Base-by-base conservation (phyloP, 2,113 vertebrate genomes). In the Notechis scutatus region DNA sequence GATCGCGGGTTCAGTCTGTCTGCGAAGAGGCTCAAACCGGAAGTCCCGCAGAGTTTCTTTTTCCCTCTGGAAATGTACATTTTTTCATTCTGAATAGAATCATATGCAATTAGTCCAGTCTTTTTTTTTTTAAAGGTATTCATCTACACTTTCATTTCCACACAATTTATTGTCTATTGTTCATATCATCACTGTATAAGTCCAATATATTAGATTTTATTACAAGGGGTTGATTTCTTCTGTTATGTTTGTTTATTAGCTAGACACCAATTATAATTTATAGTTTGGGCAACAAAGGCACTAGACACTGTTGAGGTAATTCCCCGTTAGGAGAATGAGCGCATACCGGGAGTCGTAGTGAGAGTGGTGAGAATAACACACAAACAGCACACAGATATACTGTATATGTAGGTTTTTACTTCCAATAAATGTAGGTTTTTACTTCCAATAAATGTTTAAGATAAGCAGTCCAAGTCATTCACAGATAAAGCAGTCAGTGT, bases 191-290 rank as follows among this genome's bases (percentile, higher is more conserved):
- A 87, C 50, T 34, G 88, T 74, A 18, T 64, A 87, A 55, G 1
- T 91, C 52, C 64, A 0, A 95, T 91, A 87, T 0, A 88, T 42
- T 61, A 85, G 3, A 55, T 93, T 92, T 61, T 90, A 3, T 18
- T 88, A 89, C 20, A 93, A 56, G 59, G 87, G 59, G 74, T 90
- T 0, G 4, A 91, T 94, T 93, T 74, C 52, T 23, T 56, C 50
- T 14, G 42, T 54, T 50, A 1, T 29, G 39, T 56, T 93, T 29
- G 39, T 56, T 93, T 21, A n/a, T 89, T 0, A 0, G 6, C 91
- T 56, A 91, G 56, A 90, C 90, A 4, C 85, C 93, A 94, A 54
- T 93, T 96, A 95, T 20, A 94, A 90, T 91, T 90, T 93, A 90
- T 0, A 90, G n/a, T 8, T 88, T 50, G 92, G 50, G 54, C 92